These are phyloP conservation scores for Eurytemora carolleeae DNA, from an alignment of 1,140 invertebrate species.

Conservation along the genomic window DNA sequence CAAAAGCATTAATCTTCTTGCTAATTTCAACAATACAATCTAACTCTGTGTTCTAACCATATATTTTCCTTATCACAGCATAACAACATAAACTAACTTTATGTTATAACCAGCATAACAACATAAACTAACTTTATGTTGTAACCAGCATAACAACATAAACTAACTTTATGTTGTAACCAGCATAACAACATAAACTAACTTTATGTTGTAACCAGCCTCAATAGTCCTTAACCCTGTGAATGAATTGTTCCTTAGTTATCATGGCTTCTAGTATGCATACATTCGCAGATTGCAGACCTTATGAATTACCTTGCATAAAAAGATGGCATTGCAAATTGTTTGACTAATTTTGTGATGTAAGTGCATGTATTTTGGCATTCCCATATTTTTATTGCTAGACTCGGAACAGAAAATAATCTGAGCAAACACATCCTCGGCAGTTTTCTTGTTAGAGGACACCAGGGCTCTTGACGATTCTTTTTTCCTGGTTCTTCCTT, in stretches of 20 bases:
- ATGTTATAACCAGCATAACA: background rate
- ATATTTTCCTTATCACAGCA: too few species aligned
- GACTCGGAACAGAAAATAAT: background rate
- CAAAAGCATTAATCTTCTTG: too few species aligned
- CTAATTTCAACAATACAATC: too few species aligned
- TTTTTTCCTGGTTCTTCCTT: background rate
- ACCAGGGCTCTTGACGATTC: background rate
- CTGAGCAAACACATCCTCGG: background rate
- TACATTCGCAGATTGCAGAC: background rate
- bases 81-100: background rate
- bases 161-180: background rate
- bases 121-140: background rate
- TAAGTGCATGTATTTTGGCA: background rate
- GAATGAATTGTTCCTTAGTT: background rate
- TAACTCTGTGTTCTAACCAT: too few species aligned
- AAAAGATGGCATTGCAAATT: constrained; percentile 46
- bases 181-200: background rate
- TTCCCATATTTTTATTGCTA: background rate
- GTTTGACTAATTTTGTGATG: constrained; percentile 6
- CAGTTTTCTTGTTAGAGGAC: background rate
- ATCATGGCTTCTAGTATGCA: too few species aligned
- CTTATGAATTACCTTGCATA: constrained; percentile 39
- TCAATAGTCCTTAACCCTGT: background rate
- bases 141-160: background rate
- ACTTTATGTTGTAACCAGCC: background rate